Conservation (phyloP, 2,888 invertebrate species). For the Apotomis turbidana region DNA sequence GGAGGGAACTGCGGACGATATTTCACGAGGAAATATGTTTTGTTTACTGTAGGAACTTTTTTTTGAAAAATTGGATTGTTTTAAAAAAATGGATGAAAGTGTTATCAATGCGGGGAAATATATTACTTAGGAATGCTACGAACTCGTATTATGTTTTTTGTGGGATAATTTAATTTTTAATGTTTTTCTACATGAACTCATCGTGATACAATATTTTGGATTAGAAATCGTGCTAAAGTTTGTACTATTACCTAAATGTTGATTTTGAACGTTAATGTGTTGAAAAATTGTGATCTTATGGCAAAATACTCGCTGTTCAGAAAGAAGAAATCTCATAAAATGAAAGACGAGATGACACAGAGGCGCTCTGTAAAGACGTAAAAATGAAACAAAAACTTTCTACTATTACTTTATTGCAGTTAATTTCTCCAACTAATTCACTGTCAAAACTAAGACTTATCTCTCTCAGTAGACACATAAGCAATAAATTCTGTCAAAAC, state of each 20-base stretch:
- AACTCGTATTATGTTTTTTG: too few species aligned
- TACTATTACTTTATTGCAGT: background rate
- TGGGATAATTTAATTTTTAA: background rate
- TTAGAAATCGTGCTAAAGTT: background rate
- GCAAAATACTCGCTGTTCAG: too few species aligned
- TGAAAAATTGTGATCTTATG: too few species aligned
- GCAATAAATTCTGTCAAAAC: slow-evolving; percentile 24
- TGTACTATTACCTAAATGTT: too few species aligned
- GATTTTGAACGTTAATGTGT: too few species aligned
- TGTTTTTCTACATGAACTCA: background rate
- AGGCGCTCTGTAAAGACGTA: too few species aligned
- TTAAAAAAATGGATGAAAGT: slow-evolving; percentile 21
- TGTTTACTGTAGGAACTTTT: slow-evolving; percentile 30
- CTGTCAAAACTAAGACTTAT: slow-evolving; percentile 4
- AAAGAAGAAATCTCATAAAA: too few species aligned
- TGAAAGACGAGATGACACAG: too few species aligned
- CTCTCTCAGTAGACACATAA: slow-evolving; percentile 29
- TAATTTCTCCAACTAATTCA: background rate
- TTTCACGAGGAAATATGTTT: slow-evolving; percentile 39
- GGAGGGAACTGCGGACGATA: background rate
- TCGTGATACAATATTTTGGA: background rate
- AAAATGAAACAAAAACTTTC: too few species aligned
- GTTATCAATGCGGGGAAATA: slow-evolving; percentile 21
- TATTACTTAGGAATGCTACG: background rate
- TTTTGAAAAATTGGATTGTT: slow-evolving; percentile 37